Percentiles rank a stretch among this genome's conserved stretches.
These are phyloP conservation scores for Stenotaenia linearis DNA, from an alignment of 2,888 invertebrate species.

Conservation along the genomic window DNA sequence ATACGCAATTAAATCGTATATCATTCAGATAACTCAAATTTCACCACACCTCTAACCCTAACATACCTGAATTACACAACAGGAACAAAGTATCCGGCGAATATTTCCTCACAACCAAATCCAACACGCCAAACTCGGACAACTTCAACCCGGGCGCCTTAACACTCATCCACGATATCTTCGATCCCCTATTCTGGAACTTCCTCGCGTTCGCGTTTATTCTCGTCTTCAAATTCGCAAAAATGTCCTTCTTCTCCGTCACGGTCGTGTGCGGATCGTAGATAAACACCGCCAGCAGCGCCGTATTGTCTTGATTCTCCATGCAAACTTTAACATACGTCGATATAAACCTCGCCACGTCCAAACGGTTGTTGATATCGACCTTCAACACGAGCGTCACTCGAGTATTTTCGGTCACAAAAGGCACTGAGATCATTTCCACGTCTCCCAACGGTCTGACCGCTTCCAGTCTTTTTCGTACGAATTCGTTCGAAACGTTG, in stretches of 20 bases:
- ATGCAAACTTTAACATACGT: conserved; percentile 67
- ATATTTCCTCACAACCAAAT: conserved; percentile 64
- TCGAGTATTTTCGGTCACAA: conserved; percentile 87
- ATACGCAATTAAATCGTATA: too few relatives aligned
- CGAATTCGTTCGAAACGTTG: conserved; percentile 34
- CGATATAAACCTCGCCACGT: conserved; percentile 62
- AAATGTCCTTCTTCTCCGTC: conserved; percentile 56
- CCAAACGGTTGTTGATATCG: conserved; percentile 48
- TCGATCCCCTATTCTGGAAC: conserved; percentile 62
- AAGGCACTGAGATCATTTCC: conserved; percentile 84
- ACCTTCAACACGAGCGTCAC: conserved; percentile 71
- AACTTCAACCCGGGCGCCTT: conserved; percentile 38
- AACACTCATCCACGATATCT: conserved; percentile 51
- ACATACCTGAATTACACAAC: conserved; percentile 57
- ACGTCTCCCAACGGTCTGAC: conserved; percentile 79
- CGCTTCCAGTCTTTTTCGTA: conserved; percentile 59
- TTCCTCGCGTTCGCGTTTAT: conserved; percentile 59
- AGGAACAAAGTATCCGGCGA: conserved; percentile 67
- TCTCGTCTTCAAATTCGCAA: conserved; percentile 58
- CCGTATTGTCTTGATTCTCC: conserved; percentile 70
- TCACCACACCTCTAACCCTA: not conserved
- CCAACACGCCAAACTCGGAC: conserved; percentile 58
- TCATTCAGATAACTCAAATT: too few relatives aligned
- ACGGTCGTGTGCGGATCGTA: conserved; percentile 52
- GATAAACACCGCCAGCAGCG: conserved; percentile 66